phyloP scores from a whole-genome alignment of 2,113 vertebrate genomes.

The Labrus mixtus region DNA sequence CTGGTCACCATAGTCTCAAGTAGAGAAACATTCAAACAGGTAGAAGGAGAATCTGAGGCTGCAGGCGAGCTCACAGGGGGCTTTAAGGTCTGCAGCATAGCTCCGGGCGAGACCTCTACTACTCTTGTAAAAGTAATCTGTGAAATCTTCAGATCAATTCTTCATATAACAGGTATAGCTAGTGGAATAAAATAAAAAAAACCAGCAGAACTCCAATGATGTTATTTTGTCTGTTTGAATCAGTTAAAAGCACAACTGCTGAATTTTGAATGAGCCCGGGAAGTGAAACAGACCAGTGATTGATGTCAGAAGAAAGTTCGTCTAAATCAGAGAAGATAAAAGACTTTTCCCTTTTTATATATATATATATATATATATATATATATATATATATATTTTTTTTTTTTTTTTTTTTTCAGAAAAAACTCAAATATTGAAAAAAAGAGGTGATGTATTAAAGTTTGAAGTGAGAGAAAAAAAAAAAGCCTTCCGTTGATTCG shows the following conservation, averaged over 20 bases:
- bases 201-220: conserved; percentile 10
- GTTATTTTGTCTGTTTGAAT: conserved; percentile 57
- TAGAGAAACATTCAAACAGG: conserved; percentile 27
- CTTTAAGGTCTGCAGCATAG: conserved; percentile 53
- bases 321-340: conserved; percentile 4
- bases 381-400: too few relatives aligned
- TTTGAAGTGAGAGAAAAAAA: background rate
- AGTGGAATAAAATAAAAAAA: conserved; percentile 17
- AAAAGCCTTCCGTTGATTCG: too few relatives aligned
- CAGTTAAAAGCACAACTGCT: conserved; percentile 50
- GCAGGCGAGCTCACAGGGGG: conserved; percentile 45
- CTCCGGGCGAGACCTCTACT: conserved; percentile 49
- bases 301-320: conserved; percentile 37
- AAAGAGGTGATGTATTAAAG: background rate
- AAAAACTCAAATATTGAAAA: background rate
- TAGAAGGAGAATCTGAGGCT: conserved; percentile 46
- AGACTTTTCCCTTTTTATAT: conserved; percentile 1
- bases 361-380: conserved; percentile 13
- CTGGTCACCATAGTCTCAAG: conserved; percentile 38
- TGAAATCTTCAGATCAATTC: conserved; percentile 55
- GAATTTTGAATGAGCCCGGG: conserved; percentile 56
- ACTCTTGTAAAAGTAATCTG: conserved; percentile 43
- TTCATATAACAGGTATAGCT: conserved; percentile 39
- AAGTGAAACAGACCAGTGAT: conserved; percentile 33
- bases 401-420: background rate